phyloP scores from a whole-genome alignment of 2,888 invertebrate species.

The Sinopyrophorus schimmeli region DNA sequence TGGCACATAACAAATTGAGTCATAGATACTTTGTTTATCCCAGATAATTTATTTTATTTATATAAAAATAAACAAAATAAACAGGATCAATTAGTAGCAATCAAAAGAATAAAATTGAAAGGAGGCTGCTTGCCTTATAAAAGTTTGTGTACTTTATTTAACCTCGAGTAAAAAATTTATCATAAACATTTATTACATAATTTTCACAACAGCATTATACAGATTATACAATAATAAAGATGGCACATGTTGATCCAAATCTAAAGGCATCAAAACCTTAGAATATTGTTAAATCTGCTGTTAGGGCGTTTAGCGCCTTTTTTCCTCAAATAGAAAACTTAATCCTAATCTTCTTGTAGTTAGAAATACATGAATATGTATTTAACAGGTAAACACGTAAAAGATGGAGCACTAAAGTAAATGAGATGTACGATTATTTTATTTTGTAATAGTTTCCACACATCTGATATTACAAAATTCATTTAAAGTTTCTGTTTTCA shows the following conservation, averaged over 20 bases:
- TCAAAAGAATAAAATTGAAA: too few species aligned
- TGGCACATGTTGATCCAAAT: conserved; percentile 19
- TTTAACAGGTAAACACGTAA: conserved; percentile 28
- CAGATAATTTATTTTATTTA: too few species aligned
- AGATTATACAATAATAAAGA: conserved; percentile 26
- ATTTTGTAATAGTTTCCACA: conserved; percentile 53
- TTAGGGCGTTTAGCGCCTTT: conserved; percentile 18
- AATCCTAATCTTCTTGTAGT: conserved; percentile 22
- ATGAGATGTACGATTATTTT: conserved; percentile 41
- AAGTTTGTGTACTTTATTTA: conserved; percentile 29
- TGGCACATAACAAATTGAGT: too few species aligned
- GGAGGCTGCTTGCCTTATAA: too few species aligned
- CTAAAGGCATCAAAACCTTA: conserved; percentile 22
- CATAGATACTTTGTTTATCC: too few species aligned
- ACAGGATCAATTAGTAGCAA: too few species aligned
- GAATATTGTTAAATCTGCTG: conserved; percentile 17
- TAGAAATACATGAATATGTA: conserved; percentile 21
- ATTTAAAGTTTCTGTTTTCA: conserved; percentile 51
- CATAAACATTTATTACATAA: conserved; percentile 29
- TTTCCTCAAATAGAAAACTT: conserved; percentile 23
- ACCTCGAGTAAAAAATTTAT: conserved; percentile 30
- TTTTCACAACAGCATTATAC: conserved; percentile 30
- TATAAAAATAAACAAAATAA: too few species aligned
- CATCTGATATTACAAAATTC: conserved; percentile 56
- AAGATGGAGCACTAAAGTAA: conserved; percentile 31